A percentile compares a stretch with the other conserved stretches of the same genome.
phyloP scores from a whole-genome alignment of 2,888 invertebrate genomes.

The Rhabditophanes sp. region DNA sequence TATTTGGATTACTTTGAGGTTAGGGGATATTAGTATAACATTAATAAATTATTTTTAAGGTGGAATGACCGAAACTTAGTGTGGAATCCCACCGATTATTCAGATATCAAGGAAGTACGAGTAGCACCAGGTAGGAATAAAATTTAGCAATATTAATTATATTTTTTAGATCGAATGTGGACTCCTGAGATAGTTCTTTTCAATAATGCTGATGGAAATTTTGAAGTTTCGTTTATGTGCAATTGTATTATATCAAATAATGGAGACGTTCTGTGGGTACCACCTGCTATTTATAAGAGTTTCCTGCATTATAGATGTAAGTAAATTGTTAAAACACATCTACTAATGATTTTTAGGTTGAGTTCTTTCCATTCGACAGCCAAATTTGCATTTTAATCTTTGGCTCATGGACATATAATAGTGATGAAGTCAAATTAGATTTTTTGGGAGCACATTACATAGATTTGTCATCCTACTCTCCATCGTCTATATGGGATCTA shows the following conservation, averaged over 20 bases:
- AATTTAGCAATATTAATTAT: too few species aligned
- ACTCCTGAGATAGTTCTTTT: constrained; percentile 44
- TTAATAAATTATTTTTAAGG: too few species aligned
- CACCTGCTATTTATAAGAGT: constrained; percentile 93
- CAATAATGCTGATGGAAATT: constrained; percentile 76
- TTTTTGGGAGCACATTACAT: constrained; percentile 66
- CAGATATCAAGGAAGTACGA: constrained; percentile 43
- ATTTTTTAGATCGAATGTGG: constrained; percentile 43
- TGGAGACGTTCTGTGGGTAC: constrained; percentile 79
- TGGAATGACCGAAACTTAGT: constrained; percentile 42
- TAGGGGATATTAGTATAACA: too few species aligned
- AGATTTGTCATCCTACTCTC: constrained; percentile 45
- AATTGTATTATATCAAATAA: constrained; percentile 89
- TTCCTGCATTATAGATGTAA: constrained; percentile 76
- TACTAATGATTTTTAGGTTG: too few species aligned
- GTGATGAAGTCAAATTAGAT: constrained; percentile 54
- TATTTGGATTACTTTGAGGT: constrained; percentile 47
- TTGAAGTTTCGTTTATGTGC: constrained; percentile 95
- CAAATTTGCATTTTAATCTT: constrained; percentile 99
- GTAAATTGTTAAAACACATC: neutral
- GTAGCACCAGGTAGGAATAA: constrained; percentile 47
- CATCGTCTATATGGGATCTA: constrained; percentile 95
- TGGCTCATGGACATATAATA: constrained; percentile 69
- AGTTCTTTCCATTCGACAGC: constrained; percentile 44
- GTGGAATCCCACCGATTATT: constrained; percentile 44